Base-by-base conservation (phyloP, 2,888 invertebrate species). In the Erpobdella octoculata region DNA sequence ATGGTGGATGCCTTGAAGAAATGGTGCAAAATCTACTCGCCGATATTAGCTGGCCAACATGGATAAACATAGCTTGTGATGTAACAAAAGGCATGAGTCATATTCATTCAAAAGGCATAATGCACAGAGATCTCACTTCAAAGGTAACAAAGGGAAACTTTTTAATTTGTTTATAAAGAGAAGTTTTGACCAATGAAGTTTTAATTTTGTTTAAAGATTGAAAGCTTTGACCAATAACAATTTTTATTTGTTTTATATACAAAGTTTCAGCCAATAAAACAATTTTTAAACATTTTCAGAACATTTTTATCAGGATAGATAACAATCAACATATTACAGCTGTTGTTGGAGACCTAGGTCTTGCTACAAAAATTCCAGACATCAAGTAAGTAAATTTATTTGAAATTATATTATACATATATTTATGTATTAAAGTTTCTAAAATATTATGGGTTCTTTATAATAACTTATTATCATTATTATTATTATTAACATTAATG, bases 81-180 rank as follows among this genome's bases (percentile, higher is more conserved):
- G 89, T 95, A 75, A 90, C 94, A 33, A 87, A 87, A 74, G 96
- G 95, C 76, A 91, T 96, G 91, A 48, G 65, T 81, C 96, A 95
- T 85, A 88, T 96, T 73, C 96, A 97, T 85, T 89, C 90, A 74
- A 88, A 89, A 77, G 92, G 92, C 72, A 89, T 93, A 82, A 94
- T 97, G 85, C 96, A 96, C 83, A 87, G 95, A 78, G 95, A 95
- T 85, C 89, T 95, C 80, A 95, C 95, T 77, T 91, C 93, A 83
- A 94, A 93, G 88, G 92, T 92, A 79, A 80, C 77, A 38, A 38
- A 21, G 36, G 2, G 1, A n/a, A n/a, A 8, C 28, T 36, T 28
- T 65, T 37, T 65, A n/a, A 28, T 21, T 37, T 38, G 28, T 33
- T 28, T 35, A 25, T 25, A 3, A 37, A 33, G 28, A 21, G 37